These are phyloP conservation scores for Pocillopora damicornis DNA, from an alignment of 64 coral and sea anemone genomes.

Conservation along the genomic window DNA sequence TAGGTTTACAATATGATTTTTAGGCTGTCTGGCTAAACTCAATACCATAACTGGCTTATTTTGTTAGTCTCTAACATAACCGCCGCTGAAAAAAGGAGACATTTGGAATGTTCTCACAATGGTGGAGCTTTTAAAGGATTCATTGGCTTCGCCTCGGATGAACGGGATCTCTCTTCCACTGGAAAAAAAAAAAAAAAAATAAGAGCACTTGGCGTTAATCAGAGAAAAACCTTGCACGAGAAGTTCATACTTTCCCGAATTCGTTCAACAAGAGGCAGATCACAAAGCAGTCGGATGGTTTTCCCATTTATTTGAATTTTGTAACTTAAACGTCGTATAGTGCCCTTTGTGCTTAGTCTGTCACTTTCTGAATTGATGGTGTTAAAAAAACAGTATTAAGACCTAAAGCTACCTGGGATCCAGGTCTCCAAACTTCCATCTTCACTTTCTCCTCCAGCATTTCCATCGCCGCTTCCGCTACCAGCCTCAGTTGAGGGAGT, in stretches of 20 bases:
- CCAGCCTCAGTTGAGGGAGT: neutral
- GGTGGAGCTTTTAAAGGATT: slow-evolving; percentile 14
- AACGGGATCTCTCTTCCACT: neutral
- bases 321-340: no score
- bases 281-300: neutral
- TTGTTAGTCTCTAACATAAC: no score
- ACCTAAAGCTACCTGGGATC: neutral
- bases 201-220: no score
- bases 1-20: no score
- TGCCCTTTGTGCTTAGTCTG: no score
- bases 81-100: no score
- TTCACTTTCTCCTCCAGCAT: slow-evolving; percentile 15
- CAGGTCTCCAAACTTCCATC: neutral
- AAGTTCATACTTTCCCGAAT: neutral
- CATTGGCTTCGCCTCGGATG: neutral
- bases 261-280: neutral
- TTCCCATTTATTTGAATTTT: no score
- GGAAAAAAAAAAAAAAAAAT: neutral
- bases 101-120: neutral
- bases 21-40: no score
- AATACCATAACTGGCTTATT: no score
- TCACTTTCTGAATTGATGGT: no score
- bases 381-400: no score
- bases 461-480: neutral
- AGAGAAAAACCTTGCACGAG: no score